phyloP scores from a whole-genome alignment of 2,888 invertebrate genomes.

The Pandemis corylana region DNA sequence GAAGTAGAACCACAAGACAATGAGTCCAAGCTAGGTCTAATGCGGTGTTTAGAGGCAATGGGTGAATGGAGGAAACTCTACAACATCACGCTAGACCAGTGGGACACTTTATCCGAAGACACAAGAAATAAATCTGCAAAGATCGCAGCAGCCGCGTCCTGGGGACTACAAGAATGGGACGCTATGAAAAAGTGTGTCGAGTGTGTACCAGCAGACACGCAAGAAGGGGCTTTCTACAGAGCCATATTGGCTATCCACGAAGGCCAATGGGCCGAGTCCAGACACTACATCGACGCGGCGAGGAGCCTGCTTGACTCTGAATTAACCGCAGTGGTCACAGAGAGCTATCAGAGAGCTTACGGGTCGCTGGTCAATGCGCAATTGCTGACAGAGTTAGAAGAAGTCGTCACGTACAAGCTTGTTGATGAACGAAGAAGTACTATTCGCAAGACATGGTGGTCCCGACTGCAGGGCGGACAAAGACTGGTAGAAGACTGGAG shows the following conservation, averaged over 20 bases:
- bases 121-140: conserved; percentile 89
- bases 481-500: conserved; percentile 99
- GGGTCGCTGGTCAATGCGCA: conserved; percentile 98
- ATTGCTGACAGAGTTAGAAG: conserved; percentile 98
- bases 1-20: conserved; percentile 88
- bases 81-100: conserved; percentile 89
- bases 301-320: conserved; percentile 97
- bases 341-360: conserved; percentile 97
- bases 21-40: conserved; percentile 95
- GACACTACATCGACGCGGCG: conserved; percentile 95
- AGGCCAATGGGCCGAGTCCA: conserved; percentile 88
- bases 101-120: conserved; percentile 79
- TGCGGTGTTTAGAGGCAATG: conserved; percentile 98
- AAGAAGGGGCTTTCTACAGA: conserved; percentile 97
- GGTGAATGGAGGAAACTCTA: conserved; percentile 98
- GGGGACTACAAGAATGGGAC: conserved; percentile 98
- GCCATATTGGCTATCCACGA: conserved; percentile 96
- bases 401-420: conserved; percentile 98
- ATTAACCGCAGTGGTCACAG: conserved; percentile 97
- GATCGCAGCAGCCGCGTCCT: conserved; percentile 96
- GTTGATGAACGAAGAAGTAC: conserved; percentile 95
- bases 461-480: conserved; percentile 96
- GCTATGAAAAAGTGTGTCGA: conserved; percentile 96
- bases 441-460: conserved; percentile 96
- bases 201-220: conserved; percentile 94